Evolutionary conservation across 2,888 invertebrate genomes (phyloP), one percentile per base, ranked within the genome.

Genomic region (Branchipolynoe longqiensis): DNA sequence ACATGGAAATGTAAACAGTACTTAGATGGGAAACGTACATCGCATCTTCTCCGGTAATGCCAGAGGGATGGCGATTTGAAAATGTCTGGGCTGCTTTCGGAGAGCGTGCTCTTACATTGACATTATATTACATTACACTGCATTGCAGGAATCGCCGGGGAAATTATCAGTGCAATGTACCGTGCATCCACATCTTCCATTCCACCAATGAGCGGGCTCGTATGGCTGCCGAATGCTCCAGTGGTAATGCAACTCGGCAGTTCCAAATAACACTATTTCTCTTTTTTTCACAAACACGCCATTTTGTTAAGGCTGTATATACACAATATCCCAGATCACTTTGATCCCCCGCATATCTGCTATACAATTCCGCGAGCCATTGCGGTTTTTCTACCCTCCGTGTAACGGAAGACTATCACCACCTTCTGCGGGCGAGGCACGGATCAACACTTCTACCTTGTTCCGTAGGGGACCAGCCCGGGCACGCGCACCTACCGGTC

Each of bases 111-210:
- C 62, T 83, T 83, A 59, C 83, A 83, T 62, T 78, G 78, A 78
- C 41, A 78, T 41, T 41, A 22, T 78, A 54, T 36, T n/a, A n/a
- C n/a, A n/a, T n/a, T n/a, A n/a, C n/a, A n/a, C n/a, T n/a, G n/a
- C n/a, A n/a, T 58, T 82, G 82, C 58, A 58, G 31, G 82, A 58
- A 58, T 56, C 56, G 82, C 36, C 56, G 56, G 33, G 82, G 82
- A 58, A 58, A 82, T 82, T 82, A 82, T 58, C 82, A 82, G 82
- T 82, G 82, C 56, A 82, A 58, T 82, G 58, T 82, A 82, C 82
- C 82, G 82, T 82, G 82, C 82, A 58, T 82, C 82, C 56, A 82
- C 82, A 58, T 82, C 82, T 54, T 82, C 82, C 82, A 82, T 82
- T 82, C 82, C 82, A 82, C 82, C 82, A 82, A 82, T 82, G 56